Conservation (phyloP, 2,113 vertebrate species). For the Dipodomys spectabilis region DNA sequence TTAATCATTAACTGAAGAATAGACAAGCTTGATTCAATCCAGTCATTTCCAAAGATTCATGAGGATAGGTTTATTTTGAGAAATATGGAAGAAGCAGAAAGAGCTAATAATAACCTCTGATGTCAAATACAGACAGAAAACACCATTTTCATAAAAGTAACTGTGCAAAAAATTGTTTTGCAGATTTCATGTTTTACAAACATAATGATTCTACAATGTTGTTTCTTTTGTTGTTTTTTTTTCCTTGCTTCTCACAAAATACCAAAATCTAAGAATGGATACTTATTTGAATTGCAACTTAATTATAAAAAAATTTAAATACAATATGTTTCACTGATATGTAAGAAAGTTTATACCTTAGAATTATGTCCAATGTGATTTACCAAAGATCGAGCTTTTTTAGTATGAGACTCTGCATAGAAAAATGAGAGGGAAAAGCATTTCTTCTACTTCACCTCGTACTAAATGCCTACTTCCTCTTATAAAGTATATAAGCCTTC, state of each 20-base stretch:
- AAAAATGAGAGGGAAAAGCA: background rate
- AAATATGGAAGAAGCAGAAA: constrained; percentile 53
- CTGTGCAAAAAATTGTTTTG: constrained; percentile 11
- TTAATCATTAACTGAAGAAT: constrained; percentile 50
- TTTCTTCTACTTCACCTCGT: background rate
- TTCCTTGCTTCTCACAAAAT: constrained; percentile 10
- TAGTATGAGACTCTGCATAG: background rate
- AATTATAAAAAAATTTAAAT: constrained; percentile 24
- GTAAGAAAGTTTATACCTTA: background rate
- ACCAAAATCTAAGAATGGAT: constrained; percentile 30
- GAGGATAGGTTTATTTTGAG: constrained; percentile 62
- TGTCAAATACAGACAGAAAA: constrained; percentile 24
- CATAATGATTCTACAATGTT: constrained; percentile 9
- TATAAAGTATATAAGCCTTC: background rate
- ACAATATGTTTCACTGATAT: constrained; percentile 24
- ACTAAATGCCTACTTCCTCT: background rate
- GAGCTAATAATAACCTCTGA: constrained; percentile 47
- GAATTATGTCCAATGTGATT: constrained; percentile 5
- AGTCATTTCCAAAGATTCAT: constrained; percentile 48
- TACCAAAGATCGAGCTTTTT: constrained; percentile 13
- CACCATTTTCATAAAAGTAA: constrained; percentile 51
- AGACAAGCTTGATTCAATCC: constrained; percentile 22
- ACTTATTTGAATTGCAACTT: background rate
- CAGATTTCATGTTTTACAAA: constrained; percentile 33
- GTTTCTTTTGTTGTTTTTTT: constrained; percentile 22